A percentile compares a stretch with the other conserved stretches of the same genome.
Evolutionary conservation across 2,797 vertebrate species (phyloP).

Genomic region (Sparidentex hasta): DNA sequence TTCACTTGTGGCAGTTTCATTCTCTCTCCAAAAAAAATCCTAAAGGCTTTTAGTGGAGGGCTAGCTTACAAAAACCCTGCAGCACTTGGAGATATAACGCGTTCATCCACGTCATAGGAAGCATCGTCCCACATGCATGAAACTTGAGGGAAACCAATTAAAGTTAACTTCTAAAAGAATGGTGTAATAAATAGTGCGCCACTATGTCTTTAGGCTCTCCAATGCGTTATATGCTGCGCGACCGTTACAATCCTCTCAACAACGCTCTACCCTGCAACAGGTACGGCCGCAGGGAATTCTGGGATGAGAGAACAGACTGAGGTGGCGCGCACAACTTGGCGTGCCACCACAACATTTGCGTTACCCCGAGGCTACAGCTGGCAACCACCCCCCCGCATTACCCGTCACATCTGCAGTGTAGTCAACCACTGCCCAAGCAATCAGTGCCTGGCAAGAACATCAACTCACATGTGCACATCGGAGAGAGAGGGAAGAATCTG

Average conservation of each 20-base stretch:
- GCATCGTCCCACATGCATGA: not conserved
- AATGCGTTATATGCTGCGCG: not conserved
- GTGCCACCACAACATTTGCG: conserved; percentile 42
- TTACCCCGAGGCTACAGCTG: conserved; percentile 63
- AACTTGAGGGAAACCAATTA: not conserved
- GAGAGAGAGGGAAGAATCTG: conserved; percentile 4
- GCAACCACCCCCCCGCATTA: conserved; percentile 61
- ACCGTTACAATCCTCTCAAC: not conserved
- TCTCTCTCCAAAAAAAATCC: no score
- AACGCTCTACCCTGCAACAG: conserved; percentile 58
- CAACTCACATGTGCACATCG: conserved; percentile 27
- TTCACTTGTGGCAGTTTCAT: no score
- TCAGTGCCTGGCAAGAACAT: conserved; percentile 57
- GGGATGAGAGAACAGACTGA: conserved; percentile 47
- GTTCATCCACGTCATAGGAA: not conserved
- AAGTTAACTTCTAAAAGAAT: not conserved
- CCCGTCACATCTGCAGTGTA: conserved; percentile 69
- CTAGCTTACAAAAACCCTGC: no score
- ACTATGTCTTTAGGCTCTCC: no score
- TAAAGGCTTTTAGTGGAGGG: no score
- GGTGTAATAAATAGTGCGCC: no score
- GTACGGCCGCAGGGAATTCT: conserved; percentile 52
- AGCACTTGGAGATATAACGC: not conserved
- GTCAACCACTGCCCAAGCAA: conserved; percentile 65
- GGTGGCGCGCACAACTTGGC: conserved; percentile 59